Base-by-base conservation (phyloP, 2,888 invertebrate species). In the Oithona nana region DNA sequence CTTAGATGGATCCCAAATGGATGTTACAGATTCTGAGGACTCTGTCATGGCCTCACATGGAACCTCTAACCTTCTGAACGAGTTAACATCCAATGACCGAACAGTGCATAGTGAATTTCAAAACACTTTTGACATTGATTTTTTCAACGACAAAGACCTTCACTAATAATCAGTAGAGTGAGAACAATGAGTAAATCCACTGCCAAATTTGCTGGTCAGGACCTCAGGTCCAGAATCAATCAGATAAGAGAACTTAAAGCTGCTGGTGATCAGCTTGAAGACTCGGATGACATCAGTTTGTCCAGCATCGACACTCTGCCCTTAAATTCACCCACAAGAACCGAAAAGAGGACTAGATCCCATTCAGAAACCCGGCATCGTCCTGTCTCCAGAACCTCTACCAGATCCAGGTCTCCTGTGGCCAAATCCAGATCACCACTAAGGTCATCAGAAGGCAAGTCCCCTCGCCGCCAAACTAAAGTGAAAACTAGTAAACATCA, bases 51-150 rank as follows among this genome's bases (percentile, higher is more conserved):
- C 49, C 49, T 24, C 26, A 26, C 26, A 49, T 20, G 59, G 60
- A 26, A 13, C 56, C 61, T 24, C 64, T 50, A 49, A 30, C 24
- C 63, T 63, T 48, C 58, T 63, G 20, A 50, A 22, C 29, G 63
- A 63, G 58, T 31, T 63, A 39, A 48, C 57, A 16, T 29, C 48
- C 49, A 59, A 31, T 24, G 63, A 58, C 49, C 58, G 63, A 22
- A 63, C 49, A 39, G 50, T 59, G 1, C 59, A 59, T 28, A 29
- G 22, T 2, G 59, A 59, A 6, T 59, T 59, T 50, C 39, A 28
- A 48, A 59, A 59, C n/a, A 59, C n/a, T 22, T 59, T 59, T 20
- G 28, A 24, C 28, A 3, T 20, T 50, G 50, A 49, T 4, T 59
- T 59, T 50, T 57, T 57, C 28, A 29, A 59, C n/a, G 59, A 59